phyloP scores from a whole-genome alignment of 2,797 vertebrate genomes.

The Delichon dasypus region DNA sequence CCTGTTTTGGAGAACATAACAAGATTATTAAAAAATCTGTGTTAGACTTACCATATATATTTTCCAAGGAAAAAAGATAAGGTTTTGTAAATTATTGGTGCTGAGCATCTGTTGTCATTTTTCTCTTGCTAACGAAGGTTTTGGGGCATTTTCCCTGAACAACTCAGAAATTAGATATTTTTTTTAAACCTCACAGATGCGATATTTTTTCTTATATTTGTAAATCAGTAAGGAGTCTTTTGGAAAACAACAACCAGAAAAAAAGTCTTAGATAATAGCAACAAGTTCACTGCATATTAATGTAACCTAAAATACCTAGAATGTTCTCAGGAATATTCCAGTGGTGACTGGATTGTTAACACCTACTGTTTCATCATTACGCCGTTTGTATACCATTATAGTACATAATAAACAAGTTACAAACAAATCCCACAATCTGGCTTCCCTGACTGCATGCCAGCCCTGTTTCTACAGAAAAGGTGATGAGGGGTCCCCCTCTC shows the following conservation, averaged over 20 bases:
- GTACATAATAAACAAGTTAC: neutral
- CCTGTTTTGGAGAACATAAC: neutral
- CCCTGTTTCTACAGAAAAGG: neutral
- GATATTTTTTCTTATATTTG: neutral
- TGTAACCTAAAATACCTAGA: neutral
- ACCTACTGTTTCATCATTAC: neutral
- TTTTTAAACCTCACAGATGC: neutral
- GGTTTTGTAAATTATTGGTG: neutral
- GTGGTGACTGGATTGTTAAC: neutral
- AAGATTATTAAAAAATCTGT: neutral
- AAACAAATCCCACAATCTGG: neutral
- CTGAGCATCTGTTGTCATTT: neutral
- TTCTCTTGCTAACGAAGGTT: neutral
- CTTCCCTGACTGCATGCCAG: neutral
- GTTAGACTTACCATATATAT: neutral
- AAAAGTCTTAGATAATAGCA: neutral
- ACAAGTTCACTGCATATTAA: neutral
- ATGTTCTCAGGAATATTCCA: neutral
- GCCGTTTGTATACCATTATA: neutral
- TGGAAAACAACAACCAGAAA: neutral
- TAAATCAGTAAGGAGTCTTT: neutral
- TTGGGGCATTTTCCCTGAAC: neutral
- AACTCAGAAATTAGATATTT: neutral
- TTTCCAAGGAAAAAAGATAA: neutral
- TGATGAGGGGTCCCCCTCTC: accelerated